Base-by-base conservation (phyloP, 2,113 vertebrate species). In the Probosciger aterrimus region DNA sequence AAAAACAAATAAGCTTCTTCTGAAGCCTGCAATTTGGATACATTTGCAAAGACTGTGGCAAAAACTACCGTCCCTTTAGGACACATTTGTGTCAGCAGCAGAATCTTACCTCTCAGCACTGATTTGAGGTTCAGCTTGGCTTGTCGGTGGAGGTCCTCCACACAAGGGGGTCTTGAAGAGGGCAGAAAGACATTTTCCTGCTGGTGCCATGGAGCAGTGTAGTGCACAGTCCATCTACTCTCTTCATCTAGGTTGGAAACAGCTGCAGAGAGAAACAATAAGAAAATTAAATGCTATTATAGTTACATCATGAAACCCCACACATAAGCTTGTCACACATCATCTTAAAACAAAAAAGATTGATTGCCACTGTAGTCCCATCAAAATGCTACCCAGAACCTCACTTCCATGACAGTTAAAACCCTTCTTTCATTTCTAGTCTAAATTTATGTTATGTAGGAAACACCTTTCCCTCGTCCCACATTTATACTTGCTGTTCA, bases 61-160 rank as follows among this genome's bases (percentile, higher is more conserved):
- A 50, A 68, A 76, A 27, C 25, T 70, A 68, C 43, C 25, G 6
- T 28, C 3, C 7, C 44, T 75, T 81, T n/a, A 49, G 31, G 39
- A 78, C 8, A 23, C 1, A 5, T 6, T 18, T 46, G 9, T 28
- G 12, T 27, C 47, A 76, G 31, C 5, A 74, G 80, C 60, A 75
- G 33, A 2, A 6, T 39, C 97, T 98, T 97, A 99, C 99, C 99
- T 99, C 99, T 98, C 88, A 99, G 97, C 31, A 99, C 98, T 12
- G 99, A 99, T 97, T 99, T 99, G 91, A 99, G 98, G 98, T 99
- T 99, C 97, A 99, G 98, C 96, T 99, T 99, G 96, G 99, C 99
- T 96, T 99, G 99, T 17, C 98, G 99, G 96, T 99, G 99, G 90
- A 99, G 98, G 96, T 99, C 99, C 65, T 99, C 99, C 80, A 99